Evolutionary conservation across 2,888 invertebrate species (phyloP).

Genomic region (Allacma fusca): DNA sequence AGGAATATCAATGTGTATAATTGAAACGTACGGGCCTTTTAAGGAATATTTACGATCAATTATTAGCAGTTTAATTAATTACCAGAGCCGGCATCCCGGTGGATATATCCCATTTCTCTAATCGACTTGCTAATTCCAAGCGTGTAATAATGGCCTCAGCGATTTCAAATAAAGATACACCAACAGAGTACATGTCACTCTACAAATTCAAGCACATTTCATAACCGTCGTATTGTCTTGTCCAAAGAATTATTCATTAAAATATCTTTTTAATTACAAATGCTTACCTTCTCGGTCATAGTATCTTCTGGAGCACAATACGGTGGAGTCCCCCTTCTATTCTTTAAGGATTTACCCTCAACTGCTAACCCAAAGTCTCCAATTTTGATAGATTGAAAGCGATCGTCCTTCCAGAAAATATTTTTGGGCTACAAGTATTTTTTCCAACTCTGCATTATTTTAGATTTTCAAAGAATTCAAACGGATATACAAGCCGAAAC

Average conservation of each 20-base stretch:
- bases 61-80: too few species aligned
- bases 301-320: conserved; percentile 44
- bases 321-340: conserved; percentile 40
- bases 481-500: too few species aligned
- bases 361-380: conserved; percentile 45
- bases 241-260: too few species aligned
- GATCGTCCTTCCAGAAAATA: conserved; percentile 40
- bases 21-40: too few species aligned
- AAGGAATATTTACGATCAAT: too few species aligned
- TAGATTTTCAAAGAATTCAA: too few species aligned
- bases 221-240: background rate
- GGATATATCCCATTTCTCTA: conserved; percentile 16
- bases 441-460: too few species aligned
- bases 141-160: conserved; percentile 25
- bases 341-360: conserved; percentile 9
- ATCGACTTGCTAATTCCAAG: conserved; percentile 24
- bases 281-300: conserved; percentile 42
- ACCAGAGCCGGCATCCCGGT: conserved; percentile 24
- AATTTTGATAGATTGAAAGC: conserved; percentile 24
- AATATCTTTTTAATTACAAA: too few species aligned
- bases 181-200: conserved; percentile 48
- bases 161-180: conserved; percentile 44
- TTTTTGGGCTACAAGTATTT: conserved; percentile 47
- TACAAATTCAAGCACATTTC: conserved; percentile 7
- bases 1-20: too few species aligned